These are phyloP conservation scores for Drosophila lacteicornis DNA, from an alignment of 1,140 invertebrate species.

Conservation along the genomic window DNA sequence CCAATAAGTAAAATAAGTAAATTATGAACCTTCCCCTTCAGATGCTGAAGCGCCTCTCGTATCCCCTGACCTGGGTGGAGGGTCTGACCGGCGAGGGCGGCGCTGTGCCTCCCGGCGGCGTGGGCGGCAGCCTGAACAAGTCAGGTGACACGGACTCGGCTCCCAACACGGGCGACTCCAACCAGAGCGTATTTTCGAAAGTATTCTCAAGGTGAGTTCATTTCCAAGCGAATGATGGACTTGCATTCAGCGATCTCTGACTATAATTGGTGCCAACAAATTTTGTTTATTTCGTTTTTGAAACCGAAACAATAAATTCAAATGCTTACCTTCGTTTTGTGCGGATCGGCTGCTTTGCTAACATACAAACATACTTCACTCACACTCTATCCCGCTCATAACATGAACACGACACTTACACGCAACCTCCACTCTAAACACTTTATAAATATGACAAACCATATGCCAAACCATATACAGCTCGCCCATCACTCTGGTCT, in stretches of 20 bases:
- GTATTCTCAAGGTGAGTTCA: slow-evolving; percentile 92
- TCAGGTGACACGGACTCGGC: slow-evolving; percentile 82
- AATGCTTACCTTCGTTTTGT: slow-evolving; percentile 81
- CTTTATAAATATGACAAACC: slow-evolving; percentile 13
- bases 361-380: slow-evolving; percentile 46
- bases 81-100: slow-evolving; percentile 89
- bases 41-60: slow-evolving; percentile 96
- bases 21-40: slow-evolving; percentile 76
- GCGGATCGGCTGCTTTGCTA: slow-evolving; percentile 79
- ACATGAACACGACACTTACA: slow-evolving; percentile 30
- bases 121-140: slow-evolving; percentile 78
- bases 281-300: slow-evolving; percentile 72
- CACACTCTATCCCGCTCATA: slow-evolving; percentile 20
- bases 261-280: slow-evolving; percentile 68
- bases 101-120: slow-evolving; percentile 79
- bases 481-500: slow-evolving; percentile 95
- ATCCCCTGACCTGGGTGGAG: slow-evolving; percentile 97
- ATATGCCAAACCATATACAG: slow-evolving; percentile 84
- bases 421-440: slow-evolving; percentile 15
- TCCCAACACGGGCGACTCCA: slow-evolving; percentile 85
- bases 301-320: slow-evolving; percentile 39
- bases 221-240: slow-evolving; percentile 10
- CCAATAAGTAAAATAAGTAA: neutral
- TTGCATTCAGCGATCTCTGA: slow-evolving; percentile 31
- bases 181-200: slow-evolving; percentile 92